Base-by-base conservation (phyloP, 2,888 invertebrate species). In the Cheilosia pagana region DNA sequence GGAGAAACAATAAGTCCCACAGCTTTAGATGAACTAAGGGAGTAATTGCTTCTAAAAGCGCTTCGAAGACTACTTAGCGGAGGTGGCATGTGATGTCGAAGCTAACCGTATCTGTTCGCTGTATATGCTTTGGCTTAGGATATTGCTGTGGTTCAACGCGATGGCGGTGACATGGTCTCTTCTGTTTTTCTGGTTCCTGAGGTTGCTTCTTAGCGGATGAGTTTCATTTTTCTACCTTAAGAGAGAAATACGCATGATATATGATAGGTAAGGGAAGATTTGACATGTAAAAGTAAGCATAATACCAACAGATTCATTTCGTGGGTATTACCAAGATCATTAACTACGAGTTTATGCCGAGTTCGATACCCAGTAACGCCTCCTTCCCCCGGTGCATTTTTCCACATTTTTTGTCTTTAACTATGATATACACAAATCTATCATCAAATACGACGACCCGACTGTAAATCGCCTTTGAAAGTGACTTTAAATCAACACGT, bases 21-120 rank as follows among this genome's bases (percentile, higher is more conserved):
- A 52, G 48, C 53, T 10, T 53, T 45, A 52, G 53, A 43, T 65
- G 59, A 72, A 60, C 74, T 67, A 50, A 25, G 52, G 65, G 62
- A 68, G 78, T 77, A 77, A 83, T 83, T 83, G 74, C 70, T 83
- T 78, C 55, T 52, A 68, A 74, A 83, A 74, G 67, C 62, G 55
- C 68, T 45, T 62, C 8, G 19, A 72, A 55, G 82, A 72, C 82
- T 82, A 72, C 53, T 67, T 60, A 72, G 50, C 21, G 1, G 25
- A 1, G 14, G 21, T 50, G 21, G 55, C 67, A 72, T 39, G 55
- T 62, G 53, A 35, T 78, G 45, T 50, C 28, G 50, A 35, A 43
- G 65, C 52, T 59, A 53, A 41, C 6, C 8, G 52, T 65, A 41
- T 65, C 48, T 63, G 28, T 28, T 39, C 31, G 19, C 43, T 57